Evolutionary conservation across 1,140 invertebrate genomes (phyloP), one percentile per base, ranked within the genome.

Genomic region (Papilio aristodemus): DNA sequence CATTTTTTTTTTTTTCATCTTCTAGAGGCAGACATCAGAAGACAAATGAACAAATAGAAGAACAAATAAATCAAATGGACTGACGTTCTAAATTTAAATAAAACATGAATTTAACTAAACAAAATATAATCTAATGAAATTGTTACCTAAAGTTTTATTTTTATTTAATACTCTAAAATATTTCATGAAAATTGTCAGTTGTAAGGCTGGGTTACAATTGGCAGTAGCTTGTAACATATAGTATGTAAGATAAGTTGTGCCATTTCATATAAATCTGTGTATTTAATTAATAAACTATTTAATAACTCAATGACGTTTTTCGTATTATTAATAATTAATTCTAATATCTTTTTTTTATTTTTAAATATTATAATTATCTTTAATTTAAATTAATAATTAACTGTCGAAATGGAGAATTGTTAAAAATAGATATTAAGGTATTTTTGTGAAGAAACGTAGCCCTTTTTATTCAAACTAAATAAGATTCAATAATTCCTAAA

Each of bases 131-230:
- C 39, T 66, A 66, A 46, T 66, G 63, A 66, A 50, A 66, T 66
- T 66, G 63, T 71, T 68, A 67, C 67, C 36, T 66, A 19, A 64
- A 19, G 62, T 58, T 68, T 69, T 71, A 67, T 67, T 71, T 72
- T 54, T 70, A 72, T 75, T 74, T 59, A 80, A 82, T 78, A 82
- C 75, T 80, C 75, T 78, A 58, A 57, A 75, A 38, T 68, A 32
- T 63, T 67, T 19, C 68, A 68, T 62, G 57, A 67, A 72, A 60
- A 46, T 59, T 50, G 81, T 80, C 82, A 81, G 79, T 86, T 81
- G 80, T 79, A 88, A 83, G 87, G 87, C 85, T 90, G 87, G 87
- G 87, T 83, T 88, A 73, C 81, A 80, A 81, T 84, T 86, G 81
- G 75, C 79, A 54, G 46, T 73, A 76, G 37, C 62, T 62, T 82